These are phyloP conservation scores for Aramus guarauna DNA, from an alignment of 2,113 vertebrate species.

Conservation along the genomic window DNA sequence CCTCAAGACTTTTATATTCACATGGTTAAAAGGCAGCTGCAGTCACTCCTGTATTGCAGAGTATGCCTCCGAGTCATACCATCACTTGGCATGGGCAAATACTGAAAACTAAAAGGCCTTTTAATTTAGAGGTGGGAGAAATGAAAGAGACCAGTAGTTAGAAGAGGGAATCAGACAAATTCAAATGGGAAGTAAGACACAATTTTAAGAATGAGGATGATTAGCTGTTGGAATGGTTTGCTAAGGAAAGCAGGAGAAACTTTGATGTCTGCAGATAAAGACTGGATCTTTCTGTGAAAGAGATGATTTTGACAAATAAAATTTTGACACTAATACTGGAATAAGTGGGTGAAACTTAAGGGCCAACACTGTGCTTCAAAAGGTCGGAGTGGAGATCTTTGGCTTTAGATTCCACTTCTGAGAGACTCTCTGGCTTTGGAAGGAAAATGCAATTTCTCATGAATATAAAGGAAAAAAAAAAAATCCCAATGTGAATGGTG, in stretches of 20 bases:
- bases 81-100: not conserved
- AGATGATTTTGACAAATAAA: not conserved
- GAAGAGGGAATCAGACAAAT: not conserved
- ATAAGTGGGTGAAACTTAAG: not conserved
- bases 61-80: not conserved
- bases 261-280: constrained; percentile 4
- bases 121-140: not conserved
- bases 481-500: not conserved
- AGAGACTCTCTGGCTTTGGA: not conserved
- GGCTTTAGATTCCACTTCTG: not conserved
- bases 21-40: not conserved
- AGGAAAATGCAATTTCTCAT: not conserved
- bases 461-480: not conserved
- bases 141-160: not conserved
- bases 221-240: not conserved
- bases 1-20: not conserved
- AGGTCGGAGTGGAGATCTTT: not conserved
- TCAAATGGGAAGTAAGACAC: not conserved
- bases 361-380: not conserved
- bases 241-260: not conserved
- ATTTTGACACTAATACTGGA: not conserved
- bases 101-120: not conserved
- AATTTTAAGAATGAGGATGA: not conserved
- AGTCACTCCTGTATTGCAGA: not conserved
- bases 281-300: not conserved